phyloP scores from a whole-genome alignment of 2,797 vertebrate genomes.

The Aplochiton taeniatus region DNA sequence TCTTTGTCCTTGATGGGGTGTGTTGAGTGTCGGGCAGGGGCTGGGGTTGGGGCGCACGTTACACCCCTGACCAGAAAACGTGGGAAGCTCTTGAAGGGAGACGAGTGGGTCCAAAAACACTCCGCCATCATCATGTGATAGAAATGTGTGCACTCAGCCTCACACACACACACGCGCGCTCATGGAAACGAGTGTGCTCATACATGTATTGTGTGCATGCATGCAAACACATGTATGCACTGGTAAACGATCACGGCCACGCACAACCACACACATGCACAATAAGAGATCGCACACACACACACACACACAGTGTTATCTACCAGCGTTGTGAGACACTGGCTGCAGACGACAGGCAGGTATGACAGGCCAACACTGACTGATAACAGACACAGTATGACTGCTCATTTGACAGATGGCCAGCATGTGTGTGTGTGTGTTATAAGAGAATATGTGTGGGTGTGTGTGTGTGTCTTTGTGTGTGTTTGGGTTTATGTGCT shows the following conservation, averaged over 20 bases:
- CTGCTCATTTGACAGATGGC: conserved; percentile 39
- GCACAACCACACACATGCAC: neutral
- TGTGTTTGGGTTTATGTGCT: conserved; percentile 7
- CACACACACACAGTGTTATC: conserved; percentile 47
- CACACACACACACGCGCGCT: neutral
- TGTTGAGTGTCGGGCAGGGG: conserved; percentile 2
- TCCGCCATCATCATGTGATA: conserved; percentile 23
- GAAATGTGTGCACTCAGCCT: conserved; percentile 5
- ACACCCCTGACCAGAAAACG: conserved; percentile 11
- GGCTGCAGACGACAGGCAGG: conserved; percentile 61
- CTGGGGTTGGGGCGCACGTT: neutral
- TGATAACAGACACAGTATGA: conserved; percentile 50
- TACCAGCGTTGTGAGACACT: conserved; percentile 55
- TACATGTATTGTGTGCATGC: neutral
- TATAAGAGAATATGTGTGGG: neutral
- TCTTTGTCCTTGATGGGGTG: conserved; percentile 17
- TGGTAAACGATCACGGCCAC: neutral
- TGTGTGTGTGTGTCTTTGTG: neutral
- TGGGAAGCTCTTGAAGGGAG: conserved; percentile 48
- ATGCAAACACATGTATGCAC: neutral
- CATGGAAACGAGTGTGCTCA: neutral
- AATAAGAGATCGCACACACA: conserved; percentile 6
- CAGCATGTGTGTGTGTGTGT: conserved; percentile 8
- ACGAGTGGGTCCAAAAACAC: conserved; percentile 25
- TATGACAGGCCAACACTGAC: conserved; percentile 58